phyloP scores from a whole-genome alignment of 2,888 invertebrate genomes.

The Drosophila neotestacea region DNA sequence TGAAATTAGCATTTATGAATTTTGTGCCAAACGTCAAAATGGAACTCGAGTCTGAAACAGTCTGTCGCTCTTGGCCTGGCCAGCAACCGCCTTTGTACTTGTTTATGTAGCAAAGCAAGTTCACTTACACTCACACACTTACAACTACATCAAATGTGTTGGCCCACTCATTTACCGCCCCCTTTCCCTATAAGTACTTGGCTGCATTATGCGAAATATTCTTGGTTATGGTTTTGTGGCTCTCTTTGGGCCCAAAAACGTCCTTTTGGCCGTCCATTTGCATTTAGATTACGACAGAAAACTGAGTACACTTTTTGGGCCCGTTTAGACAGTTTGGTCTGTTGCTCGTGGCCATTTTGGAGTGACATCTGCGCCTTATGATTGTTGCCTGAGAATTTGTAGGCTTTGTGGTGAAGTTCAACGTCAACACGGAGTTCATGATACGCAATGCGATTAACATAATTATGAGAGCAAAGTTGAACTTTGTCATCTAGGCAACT shows the following conservation, averaged over 20 bases:
- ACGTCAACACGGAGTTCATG: slow-evolving; percentile 48
- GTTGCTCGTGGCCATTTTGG: slow-evolving; percentile 14
- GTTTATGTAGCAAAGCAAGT: slow-evolving; percentile 43
- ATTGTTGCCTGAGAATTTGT: slow-evolving; percentile 66
- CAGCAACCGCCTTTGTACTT: slow-evolving; percentile 44
- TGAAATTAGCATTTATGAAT: slow-evolving; percentile 84
- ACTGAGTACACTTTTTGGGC: slow-evolving; percentile 22
- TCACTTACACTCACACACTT: slow-evolving; percentile 32
- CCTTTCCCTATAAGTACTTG: slow-evolving; percentile 34
- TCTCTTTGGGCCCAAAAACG: slow-evolving; percentile 53
- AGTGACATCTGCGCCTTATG: slow-evolving; percentile 72
- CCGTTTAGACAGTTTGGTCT: background rate
- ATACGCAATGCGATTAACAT: slow-evolving; percentile 66
- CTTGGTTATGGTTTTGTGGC: slow-evolving; percentile 75
- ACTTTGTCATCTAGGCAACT: slow-evolving; percentile 24
- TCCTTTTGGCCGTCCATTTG: slow-evolving; percentile 65
- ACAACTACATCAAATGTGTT: slow-evolving; percentile 10
- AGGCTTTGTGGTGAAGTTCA: slow-evolving; percentile 46
- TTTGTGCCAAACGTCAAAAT: slow-evolving; percentile 79
- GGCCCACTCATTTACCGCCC: slow-evolving; percentile 20
- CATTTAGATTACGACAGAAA: slow-evolving; percentile 74
- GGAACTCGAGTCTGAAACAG: slow-evolving; percentile 48
- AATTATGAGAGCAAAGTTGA: slow-evolving; percentile 65
- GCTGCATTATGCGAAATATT: slow-evolving; percentile 66
- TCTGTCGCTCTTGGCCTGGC: slow-evolving; percentile 44